These are phyloP conservation scores for Muntiacus reevesi DNA, from an alignment of 2,113 vertebrate species.

Conservation along the genomic window DNA sequence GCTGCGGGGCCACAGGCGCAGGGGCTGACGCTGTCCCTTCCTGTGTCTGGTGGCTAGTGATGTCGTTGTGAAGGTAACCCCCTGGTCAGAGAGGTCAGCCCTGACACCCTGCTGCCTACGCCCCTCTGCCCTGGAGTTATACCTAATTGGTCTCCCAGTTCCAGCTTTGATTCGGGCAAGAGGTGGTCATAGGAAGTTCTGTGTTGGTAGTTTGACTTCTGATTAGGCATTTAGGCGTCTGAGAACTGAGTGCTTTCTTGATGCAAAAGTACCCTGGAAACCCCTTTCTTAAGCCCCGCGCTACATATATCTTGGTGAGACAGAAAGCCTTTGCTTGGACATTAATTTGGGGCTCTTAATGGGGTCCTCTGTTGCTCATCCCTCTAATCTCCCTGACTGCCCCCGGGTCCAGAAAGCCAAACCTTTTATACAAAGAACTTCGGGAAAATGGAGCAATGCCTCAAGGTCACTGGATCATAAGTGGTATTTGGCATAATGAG, in stretches of 20 bases:
- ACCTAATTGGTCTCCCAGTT: not conserved
- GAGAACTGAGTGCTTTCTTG: not conserved
- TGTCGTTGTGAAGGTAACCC: not conserved
- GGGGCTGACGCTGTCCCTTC: not conserved
- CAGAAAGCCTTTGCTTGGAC: not conserved
- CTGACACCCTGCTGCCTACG: not conserved
- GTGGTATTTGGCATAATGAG: slow-evolving; percentile 48
- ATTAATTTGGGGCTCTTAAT: not conserved
- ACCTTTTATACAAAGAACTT: not conserved
- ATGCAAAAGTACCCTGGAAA: not conserved
- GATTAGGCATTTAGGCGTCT: not conserved
- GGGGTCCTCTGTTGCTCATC: not conserved
- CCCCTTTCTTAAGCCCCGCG: not conserved
- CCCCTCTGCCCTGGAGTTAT: not conserved
- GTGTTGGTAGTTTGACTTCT: not conserved
- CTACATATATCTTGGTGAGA: not conserved
- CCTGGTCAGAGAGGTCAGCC: not conserved
- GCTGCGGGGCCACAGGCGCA: not conserved
- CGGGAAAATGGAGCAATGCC: not conserved
- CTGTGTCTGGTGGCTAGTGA: not conserved
- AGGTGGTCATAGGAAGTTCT: not conserved
- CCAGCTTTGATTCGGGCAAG: not conserved
- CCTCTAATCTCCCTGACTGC: not conserved
- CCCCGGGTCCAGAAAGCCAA: not conserved
- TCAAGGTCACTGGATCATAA: slow-evolving; percentile 43